Evolutionary conservation across 2,888 invertebrate species (phyloP), one percentile per base, ranked within the genome.

Genomic region (Encarsia formosa): DNA sequence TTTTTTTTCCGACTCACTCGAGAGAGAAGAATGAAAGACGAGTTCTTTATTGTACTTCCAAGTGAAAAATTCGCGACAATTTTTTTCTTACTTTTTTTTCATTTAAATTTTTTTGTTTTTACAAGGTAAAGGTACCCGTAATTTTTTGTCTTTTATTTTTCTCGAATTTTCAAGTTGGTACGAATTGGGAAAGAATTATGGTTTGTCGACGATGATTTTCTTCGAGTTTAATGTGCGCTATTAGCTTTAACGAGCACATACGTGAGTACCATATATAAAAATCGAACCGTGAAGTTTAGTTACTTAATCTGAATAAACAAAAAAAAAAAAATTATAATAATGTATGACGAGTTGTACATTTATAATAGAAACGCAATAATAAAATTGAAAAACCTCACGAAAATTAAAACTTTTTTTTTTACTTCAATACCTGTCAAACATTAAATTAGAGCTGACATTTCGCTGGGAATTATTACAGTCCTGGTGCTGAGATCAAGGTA

Each of bases 291-390:
- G 57, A 48, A 42, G 35, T 58, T 57, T 59, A 61, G 65, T 61
- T 59, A 61, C 49, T 54, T 68, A 68, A 67, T 64, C 63, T 67
- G 61, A 67, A 65, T 64, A 46, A 52, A 43, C n/a, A n/a, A n/a
- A n/a, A n/a, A n/a, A n/a, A n/a, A 45, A 39, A 13, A 42, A 42
- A 42, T 51, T 40, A n/a, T n/a, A n/a, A n/a, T n/a, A 61, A 67
- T 68, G 68, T 70, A 67, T 69, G 61, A 65, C 63, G 62, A 71
- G 69, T 70, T 70, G 71, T 71, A 71, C 69, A 71, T 71, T 71
- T 71, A 70, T 71, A 71, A 70, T 71, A 70, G 71, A 65, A 59
- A 65, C 62, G 64, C 63, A 66, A 67, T 63, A 65, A 63, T 52
- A 52, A 64, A 61, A 63, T 57, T 56, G 29, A 60, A 52, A 54